phyloP scores from a whole-genome alignment of 2,797 vertebrate species.

The Muraenolepis orangiensis region DNA sequence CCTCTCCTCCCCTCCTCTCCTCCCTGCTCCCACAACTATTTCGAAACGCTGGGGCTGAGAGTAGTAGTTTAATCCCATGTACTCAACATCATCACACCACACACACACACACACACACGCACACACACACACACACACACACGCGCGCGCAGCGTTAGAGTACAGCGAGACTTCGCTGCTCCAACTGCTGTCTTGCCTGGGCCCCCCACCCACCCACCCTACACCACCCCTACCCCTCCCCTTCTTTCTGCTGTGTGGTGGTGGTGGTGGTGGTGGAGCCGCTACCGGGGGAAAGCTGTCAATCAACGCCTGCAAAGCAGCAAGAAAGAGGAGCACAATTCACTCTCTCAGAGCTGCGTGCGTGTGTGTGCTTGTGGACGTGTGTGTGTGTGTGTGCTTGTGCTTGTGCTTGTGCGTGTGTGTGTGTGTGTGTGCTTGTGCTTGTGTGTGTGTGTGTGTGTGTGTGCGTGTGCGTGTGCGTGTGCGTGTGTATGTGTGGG shows the following conservation, averaged over 20 bases:
- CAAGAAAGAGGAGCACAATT: conserved; percentile 19
- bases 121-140: conserved; percentile 21
- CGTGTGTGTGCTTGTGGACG: neutral
- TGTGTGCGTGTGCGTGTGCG: no score
- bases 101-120: neutral
- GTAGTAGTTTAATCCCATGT: conserved; percentile 57
- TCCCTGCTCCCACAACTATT: conserved; percentile 32
- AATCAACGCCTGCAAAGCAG: conserved; percentile 57
- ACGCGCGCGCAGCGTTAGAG: conserved; percentile 29
- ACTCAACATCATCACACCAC: conserved; percentile 15
- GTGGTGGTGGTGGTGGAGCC: conserved; percentile 26
- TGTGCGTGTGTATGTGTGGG: no score
- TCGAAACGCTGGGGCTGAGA: conserved; percentile 29
- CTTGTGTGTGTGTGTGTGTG: no score
- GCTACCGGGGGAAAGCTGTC: conserved; percentile 68
- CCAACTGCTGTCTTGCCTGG: conserved; percentile 4
- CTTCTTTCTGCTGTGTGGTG: conserved; percentile 8
- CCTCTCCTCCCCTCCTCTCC: neutral
- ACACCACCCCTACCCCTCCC: no score
- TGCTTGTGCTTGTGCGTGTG: neutral
- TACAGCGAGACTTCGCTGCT: conserved; percentile 32
- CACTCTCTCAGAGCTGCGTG: conserved; percentile 8
- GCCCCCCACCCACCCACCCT: conserved; percentile 40
- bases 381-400: no score
- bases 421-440: no score